Conservation (phyloP, 2,888 invertebrate genomes). For the Pasiphila rectangulata region DNA sequence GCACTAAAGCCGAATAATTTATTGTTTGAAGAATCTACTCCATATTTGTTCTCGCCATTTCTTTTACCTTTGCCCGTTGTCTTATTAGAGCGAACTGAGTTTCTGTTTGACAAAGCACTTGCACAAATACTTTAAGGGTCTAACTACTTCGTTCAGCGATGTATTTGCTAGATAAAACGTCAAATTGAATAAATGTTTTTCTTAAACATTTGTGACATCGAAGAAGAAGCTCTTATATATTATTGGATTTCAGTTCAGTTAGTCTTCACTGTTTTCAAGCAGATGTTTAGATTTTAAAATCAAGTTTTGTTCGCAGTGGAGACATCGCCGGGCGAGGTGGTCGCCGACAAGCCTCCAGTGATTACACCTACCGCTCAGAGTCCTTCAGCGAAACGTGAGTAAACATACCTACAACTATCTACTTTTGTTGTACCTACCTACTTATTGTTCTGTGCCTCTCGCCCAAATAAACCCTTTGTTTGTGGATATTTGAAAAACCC, state of each 20-base stretch:
- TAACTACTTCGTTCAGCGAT: conserved; percentile 35
- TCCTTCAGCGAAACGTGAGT: conserved; percentile 64
- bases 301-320: conserved; percentile 43
- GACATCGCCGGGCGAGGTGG: conserved; percentile 47
- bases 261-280: too few relatives aligned
- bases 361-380: conserved; percentile 43
- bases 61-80: conserved; percentile 44
- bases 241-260: too few relatives aligned
- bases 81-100: conserved; percentile 45
- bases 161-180: conserved; percentile 15
- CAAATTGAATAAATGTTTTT: conserved; percentile 7
- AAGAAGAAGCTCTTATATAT: background rate
- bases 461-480: conserved; percentile 43
- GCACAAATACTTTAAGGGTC: conserved; percentile 40
- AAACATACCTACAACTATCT: conserved; percentile 19
- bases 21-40: conserved; percentile 56
- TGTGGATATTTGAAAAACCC: conserved; percentile 33
- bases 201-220: background rate
- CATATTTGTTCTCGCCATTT: conserved; percentile 53
- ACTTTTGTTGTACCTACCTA: conserved; percentile 22
- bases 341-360: conserved; percentile 53
- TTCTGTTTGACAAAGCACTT: conserved; percentile 45
- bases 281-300: background rate
- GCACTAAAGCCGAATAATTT: conserved; percentile 54
- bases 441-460: conserved; percentile 29